phyloP scores from a whole-genome alignment of 2,888 invertebrate genomes.

The Blastobasis lacticolella region DNA sequence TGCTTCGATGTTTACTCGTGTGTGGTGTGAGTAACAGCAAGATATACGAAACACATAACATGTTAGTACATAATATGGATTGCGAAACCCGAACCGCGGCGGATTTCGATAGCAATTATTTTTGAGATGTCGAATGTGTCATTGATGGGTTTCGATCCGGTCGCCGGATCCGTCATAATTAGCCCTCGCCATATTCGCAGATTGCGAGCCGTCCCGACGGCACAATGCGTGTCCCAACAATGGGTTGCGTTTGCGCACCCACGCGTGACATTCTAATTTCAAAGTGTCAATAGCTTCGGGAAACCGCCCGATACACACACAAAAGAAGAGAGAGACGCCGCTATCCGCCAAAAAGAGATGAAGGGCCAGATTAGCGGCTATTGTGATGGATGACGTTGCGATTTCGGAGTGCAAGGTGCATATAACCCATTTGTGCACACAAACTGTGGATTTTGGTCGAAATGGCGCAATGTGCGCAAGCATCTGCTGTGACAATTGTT shows the following conservation, averaged over 20 bases:
- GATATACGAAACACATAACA: no score
- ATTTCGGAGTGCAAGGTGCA: conserved; percentile 60
- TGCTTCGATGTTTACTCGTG: no score
- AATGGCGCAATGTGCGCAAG: conserved; percentile 54
- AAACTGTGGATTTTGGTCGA: conserved; percentile 38
- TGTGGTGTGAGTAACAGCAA: no score
- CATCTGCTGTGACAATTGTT: conserved; percentile 60
- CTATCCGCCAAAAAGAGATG: conserved; percentile 32
- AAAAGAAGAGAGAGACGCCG: conserved; percentile 34
- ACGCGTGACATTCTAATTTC: conserved; percentile 65
- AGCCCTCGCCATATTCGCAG: conserved; percentile 41
- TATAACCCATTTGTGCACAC: conserved; percentile 65
- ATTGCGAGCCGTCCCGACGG: conserved; percentile 21
- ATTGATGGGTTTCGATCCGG: neutral
- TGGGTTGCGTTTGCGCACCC: conserved; percentile 59
- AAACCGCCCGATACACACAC: conserved; percentile 41
- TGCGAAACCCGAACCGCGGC: no score
- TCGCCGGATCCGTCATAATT: conserved; percentile 21
- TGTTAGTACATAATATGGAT: no score
- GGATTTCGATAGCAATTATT: neutral
- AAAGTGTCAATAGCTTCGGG: conserved; percentile 61
- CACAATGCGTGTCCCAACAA: conserved; percentile 42
- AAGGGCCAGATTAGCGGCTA: conserved; percentile 45
- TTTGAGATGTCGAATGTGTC: conserved; percentile 17
- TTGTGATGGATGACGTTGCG: conserved; percentile 53